Base-by-base conservation (phyloP, 1,140 invertebrate species). In the Achroia grisella region DNA sequence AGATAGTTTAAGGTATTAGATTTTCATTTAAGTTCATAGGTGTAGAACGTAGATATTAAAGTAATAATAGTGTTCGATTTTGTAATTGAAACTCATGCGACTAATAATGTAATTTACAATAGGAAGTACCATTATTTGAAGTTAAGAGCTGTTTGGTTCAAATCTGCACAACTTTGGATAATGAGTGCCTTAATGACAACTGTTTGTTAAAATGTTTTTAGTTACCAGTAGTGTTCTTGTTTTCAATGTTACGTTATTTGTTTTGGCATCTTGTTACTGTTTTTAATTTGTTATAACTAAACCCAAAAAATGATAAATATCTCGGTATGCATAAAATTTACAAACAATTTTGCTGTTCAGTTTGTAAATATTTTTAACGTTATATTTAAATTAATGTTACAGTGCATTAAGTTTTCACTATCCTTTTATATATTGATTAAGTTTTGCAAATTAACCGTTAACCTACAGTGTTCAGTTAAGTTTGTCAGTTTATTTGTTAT, bases 121-220 rank as follows among this genome's bases (percentile, higher is more conserved):
- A n/a, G 17, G 2, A 23, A 23, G 17, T 23, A 23, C 17, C 17
- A 23, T 23, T 23, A 23, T 23, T 23, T 23, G 17, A 23, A 23
- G 17, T 36, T 36, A 45, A 46, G 32, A 39, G 29, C 34, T 39
- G 44, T 13, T 35, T 36, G 33, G 36, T 42, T 29, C 37, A 39
- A 37, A 56, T 32, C 29, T 37, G 14, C 17, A 37, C 10, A 17
- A n/a, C 9, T 48, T 45, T 45, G 13, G 48, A 47, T 48, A 39
- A 36, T 48, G 47, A 65, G 50, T 63, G 72, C 73, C 79, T 83
- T 83, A 83, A 83, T 83, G 73, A 68, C 67, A 73, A 50, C 73
- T 79, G 67, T 74, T 77, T 63, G 57, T 71, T 63, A 39, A 41
- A 47, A 44, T n/a, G 31, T 54, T 56, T 48, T 34, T 48, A 56